Percentiles rank a stretch among this genome's conserved stretches.
phyloP scores from a whole-genome alignment of 2,113 vertebrate genomes.

The Odocoileus hemionus region DNA sequence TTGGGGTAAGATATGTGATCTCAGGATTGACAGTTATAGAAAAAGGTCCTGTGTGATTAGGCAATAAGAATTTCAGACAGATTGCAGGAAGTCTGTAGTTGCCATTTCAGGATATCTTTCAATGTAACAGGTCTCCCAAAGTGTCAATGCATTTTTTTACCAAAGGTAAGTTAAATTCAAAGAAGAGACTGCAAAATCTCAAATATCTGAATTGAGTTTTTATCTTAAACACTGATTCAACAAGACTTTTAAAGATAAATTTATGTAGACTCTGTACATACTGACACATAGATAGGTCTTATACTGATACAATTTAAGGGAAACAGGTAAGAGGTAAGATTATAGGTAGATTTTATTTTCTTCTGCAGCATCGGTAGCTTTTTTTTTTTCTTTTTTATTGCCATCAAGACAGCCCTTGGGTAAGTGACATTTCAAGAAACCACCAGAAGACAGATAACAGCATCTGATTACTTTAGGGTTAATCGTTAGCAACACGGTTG shows the following conservation, averaged over 20 bases:
- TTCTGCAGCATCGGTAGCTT: neutral
- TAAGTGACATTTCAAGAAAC: slow-evolving; percentile 50
- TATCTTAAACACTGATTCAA: slow-evolving; percentile 6
- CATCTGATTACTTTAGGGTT: slow-evolving; percentile 56
- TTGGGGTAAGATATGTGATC: neutral
- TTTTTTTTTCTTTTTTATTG: slow-evolving; percentile 12
- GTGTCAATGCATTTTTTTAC: neutral
- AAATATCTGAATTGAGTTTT: slow-evolving; percentile 1
- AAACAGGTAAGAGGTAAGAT: neutral
- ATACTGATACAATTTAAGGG: neutral
- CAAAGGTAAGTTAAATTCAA: neutral
- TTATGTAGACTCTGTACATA: neutral
- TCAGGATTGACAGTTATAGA: neutral
- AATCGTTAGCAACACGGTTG: slow-evolving; percentile 57
- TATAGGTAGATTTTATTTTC: neutral
- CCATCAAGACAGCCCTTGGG: neutral
- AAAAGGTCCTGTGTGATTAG: neutral
- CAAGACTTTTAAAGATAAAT: neutral
- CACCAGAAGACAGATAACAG: slow-evolving; percentile 40
- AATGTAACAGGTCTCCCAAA: neutral
- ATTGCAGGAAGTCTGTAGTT: neutral
- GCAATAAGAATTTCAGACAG: neutral
- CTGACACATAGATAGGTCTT: neutral
- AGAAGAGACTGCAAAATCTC: neutral
- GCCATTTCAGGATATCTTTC: neutral